Percentiles rank a stretch among this genome's conserved stretches.
These are phyloP conservation scores for Leucoraja erinaceus DNA, from an alignment of 2,113 vertebrate genomes.

Conservation along the genomic window DNA sequence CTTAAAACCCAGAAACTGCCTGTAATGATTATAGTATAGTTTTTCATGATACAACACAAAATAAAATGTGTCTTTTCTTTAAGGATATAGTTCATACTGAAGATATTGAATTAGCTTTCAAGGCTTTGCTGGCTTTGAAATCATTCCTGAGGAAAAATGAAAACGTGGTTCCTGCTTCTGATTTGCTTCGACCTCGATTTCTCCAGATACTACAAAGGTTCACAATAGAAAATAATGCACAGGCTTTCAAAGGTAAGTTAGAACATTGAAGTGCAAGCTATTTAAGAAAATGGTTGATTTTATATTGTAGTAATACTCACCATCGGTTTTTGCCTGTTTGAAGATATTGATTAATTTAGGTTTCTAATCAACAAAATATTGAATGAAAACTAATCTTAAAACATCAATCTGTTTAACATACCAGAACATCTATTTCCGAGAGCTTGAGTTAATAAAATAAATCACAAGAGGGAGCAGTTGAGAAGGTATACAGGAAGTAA, in stretches of 20 bases:
- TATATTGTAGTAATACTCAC: not conserved
- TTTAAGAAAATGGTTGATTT: not conserved
- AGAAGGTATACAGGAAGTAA: not conserved
- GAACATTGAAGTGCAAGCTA: not conserved
- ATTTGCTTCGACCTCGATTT: slow-evolving; percentile 64
- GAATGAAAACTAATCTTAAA: not conserved
- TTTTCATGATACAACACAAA: slow-evolving; percentile 21
- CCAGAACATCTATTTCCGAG: not conserved
- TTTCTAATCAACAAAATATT: not conserved
- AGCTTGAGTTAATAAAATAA: not conserved
- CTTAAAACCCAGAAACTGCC: not conserved
- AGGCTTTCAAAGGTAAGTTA: slow-evolving; percentile 54
- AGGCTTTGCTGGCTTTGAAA: slow-evolving; percentile 61
- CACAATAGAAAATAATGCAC: slow-evolving; percentile 54
- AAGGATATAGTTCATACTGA: slow-evolving; percentile 71
- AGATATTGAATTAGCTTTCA: slow-evolving; percentile 57
- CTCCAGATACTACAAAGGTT: slow-evolving; percentile 73
- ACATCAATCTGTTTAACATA: not conserved
- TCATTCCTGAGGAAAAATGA: slow-evolving; percentile 56
- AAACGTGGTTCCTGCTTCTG: slow-evolving; percentile 53
- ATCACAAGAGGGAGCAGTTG: not conserved
- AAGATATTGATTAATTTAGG: not conserved
- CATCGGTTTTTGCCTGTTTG: not conserved
- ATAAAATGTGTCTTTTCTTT: slow-evolving; percentile 41
- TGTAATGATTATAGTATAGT: not conserved